A percentile compares a stretch with the other conserved stretches of the same genome.
Evolutionary conservation across 2,797 vertebrate genomes (phyloP).

Genomic region (Centroberyx gerrardi): DNA sequence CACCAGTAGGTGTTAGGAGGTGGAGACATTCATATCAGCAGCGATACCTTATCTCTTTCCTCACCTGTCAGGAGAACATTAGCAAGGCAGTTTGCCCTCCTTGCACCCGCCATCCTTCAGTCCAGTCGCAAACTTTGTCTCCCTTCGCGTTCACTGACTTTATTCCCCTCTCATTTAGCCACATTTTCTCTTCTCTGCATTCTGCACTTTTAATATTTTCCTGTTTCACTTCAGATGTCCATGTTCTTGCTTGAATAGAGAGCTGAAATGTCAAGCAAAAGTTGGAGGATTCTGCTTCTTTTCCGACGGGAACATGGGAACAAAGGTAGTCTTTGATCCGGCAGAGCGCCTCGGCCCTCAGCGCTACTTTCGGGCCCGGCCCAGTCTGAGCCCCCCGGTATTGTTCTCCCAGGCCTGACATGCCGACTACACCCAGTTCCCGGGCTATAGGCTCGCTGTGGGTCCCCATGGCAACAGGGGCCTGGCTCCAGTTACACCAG

Average conservation of each 20-base stretch:
- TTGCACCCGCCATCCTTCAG: not conserved
- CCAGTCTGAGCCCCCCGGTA: conserved; percentile 52
- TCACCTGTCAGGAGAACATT: conserved; percentile 50
- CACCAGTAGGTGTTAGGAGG: conserved; percentile 34
- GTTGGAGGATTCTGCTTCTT: conserved; percentile 30
- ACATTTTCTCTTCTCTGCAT: conserved; percentile 33
- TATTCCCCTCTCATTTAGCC: conserved; percentile 38
- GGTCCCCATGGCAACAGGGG: conserved; percentile 38
- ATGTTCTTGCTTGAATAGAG: conserved; percentile 25
- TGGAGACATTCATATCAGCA: conserved; percentile 30
- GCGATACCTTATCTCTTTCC: conserved; percentile 50
- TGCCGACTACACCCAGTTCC: conserved; percentile 26
- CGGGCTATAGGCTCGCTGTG: conserved; percentile 7
- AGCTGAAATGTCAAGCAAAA: conserved; percentile 45
- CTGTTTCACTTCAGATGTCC: conserved; percentile 6
- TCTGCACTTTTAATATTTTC: not conserved
- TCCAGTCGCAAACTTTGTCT: not conserved
- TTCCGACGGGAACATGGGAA: conserved; percentile 60
- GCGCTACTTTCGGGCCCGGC: conserved; percentile 58
- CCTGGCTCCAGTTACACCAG: conserved; percentile 44
- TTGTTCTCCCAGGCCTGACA: conserved; percentile 54
- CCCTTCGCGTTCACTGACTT: conserved; percentile 48
- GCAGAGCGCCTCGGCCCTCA: conserved; percentile 60
- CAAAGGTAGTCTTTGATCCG: conserved; percentile 75
- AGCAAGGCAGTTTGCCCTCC: conserved; percentile 43